phyloP scores from a whole-genome alignment of 2,113 vertebrate species.

The Excalfactoria chinensis region DNA sequence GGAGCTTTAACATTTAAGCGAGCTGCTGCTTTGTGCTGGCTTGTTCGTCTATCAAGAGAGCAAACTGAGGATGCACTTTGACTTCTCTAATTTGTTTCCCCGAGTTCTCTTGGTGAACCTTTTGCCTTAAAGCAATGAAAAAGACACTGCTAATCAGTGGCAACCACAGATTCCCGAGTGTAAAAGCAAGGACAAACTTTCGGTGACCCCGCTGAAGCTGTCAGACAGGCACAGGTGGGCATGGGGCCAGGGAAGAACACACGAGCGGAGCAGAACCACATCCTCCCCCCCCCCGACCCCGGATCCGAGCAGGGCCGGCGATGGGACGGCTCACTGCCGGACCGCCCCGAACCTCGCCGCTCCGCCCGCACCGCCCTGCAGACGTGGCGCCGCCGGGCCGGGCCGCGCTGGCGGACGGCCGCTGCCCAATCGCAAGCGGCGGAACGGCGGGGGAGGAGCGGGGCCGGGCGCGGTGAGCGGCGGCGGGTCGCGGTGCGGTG shows the following conservation, averaged over 20 bases:
- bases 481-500: not conserved
- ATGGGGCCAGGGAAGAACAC: not conserved
- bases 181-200: not conserved
- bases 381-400: constrained; percentile 82
- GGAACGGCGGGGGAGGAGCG: not conserved
- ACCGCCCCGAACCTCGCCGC: no score
- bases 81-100: not conserved
- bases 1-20: not conserved
- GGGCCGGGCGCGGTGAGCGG: not conserved
- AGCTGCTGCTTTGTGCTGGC: rapidly evolving
- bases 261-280: not conserved
- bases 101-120: not conserved
- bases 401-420: constrained; percentile 9
- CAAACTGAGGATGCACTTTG: rapidly evolving
- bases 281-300: no score
- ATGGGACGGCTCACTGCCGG: not conserved
- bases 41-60: rapidly evolving
- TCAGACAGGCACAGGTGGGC: not conserved
- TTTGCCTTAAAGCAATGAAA: not conserved
- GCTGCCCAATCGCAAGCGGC: constrained; percentile 69
- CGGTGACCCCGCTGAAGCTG: not conserved
- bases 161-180: not conserved
- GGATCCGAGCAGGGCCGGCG: no score
- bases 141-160: not conserved
- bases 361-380: not conserved